Evolutionary conservation across 2,888 invertebrate genomes (phyloP).

Genomic region (Limnephilus marmoratus): DNA sequence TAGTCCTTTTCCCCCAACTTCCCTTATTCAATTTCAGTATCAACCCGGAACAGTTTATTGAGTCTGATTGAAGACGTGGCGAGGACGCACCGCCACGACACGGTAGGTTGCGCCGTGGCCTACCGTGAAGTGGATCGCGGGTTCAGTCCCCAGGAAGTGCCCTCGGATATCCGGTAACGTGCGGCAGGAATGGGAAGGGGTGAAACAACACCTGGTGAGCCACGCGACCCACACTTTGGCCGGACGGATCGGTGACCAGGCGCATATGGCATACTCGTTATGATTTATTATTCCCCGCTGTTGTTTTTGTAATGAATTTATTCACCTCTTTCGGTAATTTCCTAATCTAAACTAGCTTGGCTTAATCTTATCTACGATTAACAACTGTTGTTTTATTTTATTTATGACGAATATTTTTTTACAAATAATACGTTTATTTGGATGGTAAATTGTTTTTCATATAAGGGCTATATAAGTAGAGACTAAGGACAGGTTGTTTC

Average conservation of each 20-base stretch:
- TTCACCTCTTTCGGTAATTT: neutral
- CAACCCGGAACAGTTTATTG: neutral
- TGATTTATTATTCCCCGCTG: constrained; percentile 3
- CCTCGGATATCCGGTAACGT: constrained; percentile 44
- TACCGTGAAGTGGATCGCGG: constrained; percentile 34
- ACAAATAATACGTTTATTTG: neutral
- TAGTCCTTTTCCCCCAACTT: neutral
- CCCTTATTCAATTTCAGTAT: neutral
- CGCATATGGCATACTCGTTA: constrained; percentile 22
- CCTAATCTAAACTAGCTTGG: neutral
- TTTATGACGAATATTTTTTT: too few relatives aligned
- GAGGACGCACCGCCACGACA: neutral
- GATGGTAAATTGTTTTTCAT: too few relatives aligned
- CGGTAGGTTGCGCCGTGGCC: neutral
- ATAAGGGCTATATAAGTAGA: too few relatives aligned
- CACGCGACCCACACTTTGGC: constrained; percentile 55
- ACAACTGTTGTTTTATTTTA: neutral
- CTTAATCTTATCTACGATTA: neutral
- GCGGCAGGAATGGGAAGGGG: constrained; percentile 28
- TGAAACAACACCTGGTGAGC: constrained; percentile 54
- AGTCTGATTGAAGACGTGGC: neutral
- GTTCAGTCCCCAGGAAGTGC: constrained; percentile 26
- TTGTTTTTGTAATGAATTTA: neutral
- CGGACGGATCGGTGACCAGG: constrained; percentile 17
- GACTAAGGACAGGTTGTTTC: too few relatives aligned